Evolutionary conservation across 2,797 vertebrate genomes (phyloP).

Genomic region (Manis crassicaudata): DNA sequence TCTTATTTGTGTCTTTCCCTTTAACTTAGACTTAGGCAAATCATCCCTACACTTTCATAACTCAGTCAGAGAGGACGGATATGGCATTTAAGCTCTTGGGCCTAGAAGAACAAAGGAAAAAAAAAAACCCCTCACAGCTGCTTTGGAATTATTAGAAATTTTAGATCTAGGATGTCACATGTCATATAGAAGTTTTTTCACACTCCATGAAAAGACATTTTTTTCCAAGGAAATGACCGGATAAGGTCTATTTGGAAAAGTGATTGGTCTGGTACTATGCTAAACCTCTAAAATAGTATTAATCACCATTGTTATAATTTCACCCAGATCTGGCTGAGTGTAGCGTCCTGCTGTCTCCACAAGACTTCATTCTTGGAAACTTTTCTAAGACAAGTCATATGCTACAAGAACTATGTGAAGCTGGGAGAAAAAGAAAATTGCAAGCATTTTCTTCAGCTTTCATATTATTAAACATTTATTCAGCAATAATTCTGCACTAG

Average conservation of each 20-base stretch:
- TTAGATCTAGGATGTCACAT: background rate
- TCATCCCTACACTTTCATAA: background rate
- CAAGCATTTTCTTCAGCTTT: background rate
- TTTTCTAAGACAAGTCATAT: background rate
- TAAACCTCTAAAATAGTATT: background rate
- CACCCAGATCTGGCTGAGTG: background rate
- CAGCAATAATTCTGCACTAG: background rate
- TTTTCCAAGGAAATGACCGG: background rate
- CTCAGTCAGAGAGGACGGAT: background rate
- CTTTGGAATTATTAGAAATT: background rate
- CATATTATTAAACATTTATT: background rate
- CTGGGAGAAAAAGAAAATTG: background rate
- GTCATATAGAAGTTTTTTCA: background rate
- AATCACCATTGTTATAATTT: background rate
- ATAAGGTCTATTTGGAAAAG: background rate
- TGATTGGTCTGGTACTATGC: background rate
- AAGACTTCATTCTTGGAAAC: background rate
- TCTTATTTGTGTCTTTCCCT: background rate
- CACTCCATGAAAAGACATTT: background rate
- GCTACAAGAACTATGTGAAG: background rate
- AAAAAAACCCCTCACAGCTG: background rate
- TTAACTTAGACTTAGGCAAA: background rate
- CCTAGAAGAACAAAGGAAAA: background rate
- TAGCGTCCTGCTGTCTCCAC: background rate
- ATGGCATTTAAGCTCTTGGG: background rate